A percentile compares a stretch with the other conserved stretches of the same genome.
Evolutionary conservation across 2,797 vertebrate genomes (phyloP).

Genomic region (Enteromius afrohamiltoni): DNA sequence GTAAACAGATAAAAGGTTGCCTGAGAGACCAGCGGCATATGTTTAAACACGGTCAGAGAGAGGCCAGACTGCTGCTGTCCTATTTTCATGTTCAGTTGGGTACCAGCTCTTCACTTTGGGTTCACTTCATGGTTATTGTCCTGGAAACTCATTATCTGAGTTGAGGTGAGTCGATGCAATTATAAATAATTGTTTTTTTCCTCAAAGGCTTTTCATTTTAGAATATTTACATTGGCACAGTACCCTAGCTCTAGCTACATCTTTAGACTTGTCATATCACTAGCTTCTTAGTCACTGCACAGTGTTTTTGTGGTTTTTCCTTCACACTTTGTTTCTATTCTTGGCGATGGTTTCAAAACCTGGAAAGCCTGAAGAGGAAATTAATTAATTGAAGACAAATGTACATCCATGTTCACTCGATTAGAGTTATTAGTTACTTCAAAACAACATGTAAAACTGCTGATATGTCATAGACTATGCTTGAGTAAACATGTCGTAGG

Average conservation of each 20-base stretch:
- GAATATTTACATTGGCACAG: not conserved
- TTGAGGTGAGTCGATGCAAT: constrained; percentile 30
- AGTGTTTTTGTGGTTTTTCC: not conserved
- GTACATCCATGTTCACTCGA: not conserved
- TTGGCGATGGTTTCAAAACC: not conserved
- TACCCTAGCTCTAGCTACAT: not conserved
- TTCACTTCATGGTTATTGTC: constrained; percentile 36
- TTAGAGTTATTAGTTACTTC: not conserved
- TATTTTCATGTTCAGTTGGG: constrained; percentile 6
- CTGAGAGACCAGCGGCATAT: constrained; percentile 75
- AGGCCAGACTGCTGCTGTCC: constrained; percentile 46
- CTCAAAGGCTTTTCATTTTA: not conserved
- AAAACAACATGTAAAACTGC: constrained; percentile 3
- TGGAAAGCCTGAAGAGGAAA: not conserved
- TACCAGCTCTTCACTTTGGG: constrained; percentile 19
- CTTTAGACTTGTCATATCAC: not conserved
- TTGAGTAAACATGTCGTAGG: constrained; percentile 30
- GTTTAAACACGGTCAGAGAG: constrained; percentile 40
- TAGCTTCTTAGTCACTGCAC: constrained; percentile 3
- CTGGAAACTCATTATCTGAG: constrained; percentile 2
- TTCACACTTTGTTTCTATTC: constrained; percentile 15
- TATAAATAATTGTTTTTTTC: constrained; percentile 17
- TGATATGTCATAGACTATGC: not conserved
- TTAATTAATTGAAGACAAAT: not conserved
- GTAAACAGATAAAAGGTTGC: constrained; percentile 76